Conservation (phyloP, 2,113 vertebrate genomes). For the Corythaeola cristata region DNA sequence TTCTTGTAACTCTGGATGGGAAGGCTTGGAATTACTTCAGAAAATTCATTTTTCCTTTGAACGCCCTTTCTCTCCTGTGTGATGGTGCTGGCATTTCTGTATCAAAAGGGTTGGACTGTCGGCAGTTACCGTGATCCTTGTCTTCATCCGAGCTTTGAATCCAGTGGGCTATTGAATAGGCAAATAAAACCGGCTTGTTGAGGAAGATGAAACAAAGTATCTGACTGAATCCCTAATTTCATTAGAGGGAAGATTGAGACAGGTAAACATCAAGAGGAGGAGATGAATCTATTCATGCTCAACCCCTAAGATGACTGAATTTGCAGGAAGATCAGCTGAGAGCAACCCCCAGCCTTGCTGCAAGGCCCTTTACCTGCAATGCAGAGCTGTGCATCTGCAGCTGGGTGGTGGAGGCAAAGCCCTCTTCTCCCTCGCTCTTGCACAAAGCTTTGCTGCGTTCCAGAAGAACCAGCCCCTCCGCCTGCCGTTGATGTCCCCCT, state of each 20-base stretch:
- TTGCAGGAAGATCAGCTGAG: constrained; percentile 40
- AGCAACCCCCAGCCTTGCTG: constrained; percentile 43
- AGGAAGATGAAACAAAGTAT: constrained; percentile 22
- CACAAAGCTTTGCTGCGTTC: constrained; percentile 53
- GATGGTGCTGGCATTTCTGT: background rate
- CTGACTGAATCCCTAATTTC: background rate
- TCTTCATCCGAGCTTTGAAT: background rate
- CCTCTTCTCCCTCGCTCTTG: constrained; percentile 33
- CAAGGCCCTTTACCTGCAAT: constrained; percentile 84
- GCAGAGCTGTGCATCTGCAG: constrained; percentile 82
- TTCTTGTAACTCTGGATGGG: background rate
- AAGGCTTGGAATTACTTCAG: constrained; percentile 6
- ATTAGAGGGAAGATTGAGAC: background rate
- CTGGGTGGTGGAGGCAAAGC: constrained; percentile 76
- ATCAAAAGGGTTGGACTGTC: background rate
- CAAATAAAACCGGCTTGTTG: constrained; percentile 53
- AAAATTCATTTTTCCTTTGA: constrained; percentile 16
- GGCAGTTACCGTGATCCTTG: background rate
- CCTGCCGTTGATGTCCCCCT: constrained; percentile 22
- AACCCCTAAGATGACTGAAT: background rate
- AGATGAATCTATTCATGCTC: background rate
- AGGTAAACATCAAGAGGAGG: constrained; percentile 16
- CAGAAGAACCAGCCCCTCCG: background rate
- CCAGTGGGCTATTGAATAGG: background rate
- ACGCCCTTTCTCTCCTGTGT: background rate